Conservation (phyloP, 2,888 invertebrate species). For the Theretra japonica region DNA sequence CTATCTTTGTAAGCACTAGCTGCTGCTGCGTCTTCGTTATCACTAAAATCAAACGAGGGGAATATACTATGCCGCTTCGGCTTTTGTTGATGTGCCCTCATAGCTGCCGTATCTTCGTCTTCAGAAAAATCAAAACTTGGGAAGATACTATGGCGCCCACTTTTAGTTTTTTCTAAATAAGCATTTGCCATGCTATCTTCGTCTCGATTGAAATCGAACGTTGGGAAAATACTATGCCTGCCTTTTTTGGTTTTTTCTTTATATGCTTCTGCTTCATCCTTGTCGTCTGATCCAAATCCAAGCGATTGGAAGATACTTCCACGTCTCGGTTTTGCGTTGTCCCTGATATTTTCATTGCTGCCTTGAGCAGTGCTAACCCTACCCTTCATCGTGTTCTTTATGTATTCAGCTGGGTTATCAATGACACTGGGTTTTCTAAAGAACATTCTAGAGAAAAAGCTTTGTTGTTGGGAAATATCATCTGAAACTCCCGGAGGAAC, state of each 20-base stretch:
- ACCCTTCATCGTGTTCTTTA: slow-evolving; percentile 70
- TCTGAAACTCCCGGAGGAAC: slow-evolving; percentile 45
- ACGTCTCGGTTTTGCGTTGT: slow-evolving; percentile 59
- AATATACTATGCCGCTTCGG: slow-evolving; percentile 73
- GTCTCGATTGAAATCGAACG: slow-evolving; percentile 69
- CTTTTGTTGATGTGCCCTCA: slow-evolving; percentile 63
- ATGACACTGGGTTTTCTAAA: slow-evolving; percentile 65
- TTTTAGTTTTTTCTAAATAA: slow-evolving; percentile 67
- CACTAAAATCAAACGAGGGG: slow-evolving; percentile 72
- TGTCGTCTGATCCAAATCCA: slow-evolving; percentile 59
- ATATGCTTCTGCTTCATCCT: slow-evolving; percentile 63
- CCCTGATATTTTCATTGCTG: slow-evolving; percentile 56
- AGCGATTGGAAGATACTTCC: slow-evolving; percentile 73
- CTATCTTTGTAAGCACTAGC: slow-evolving; percentile 66
- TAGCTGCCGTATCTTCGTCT: slow-evolving; percentile 67
- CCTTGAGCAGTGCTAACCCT: slow-evolving; percentile 61
- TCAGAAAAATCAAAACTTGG: slow-evolving; percentile 75
- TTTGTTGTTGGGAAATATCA: slow-evolving; percentile 56
- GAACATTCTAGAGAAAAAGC: slow-evolving; percentile 65
- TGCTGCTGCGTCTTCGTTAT: slow-evolving; percentile 60
- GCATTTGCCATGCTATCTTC: slow-evolving; percentile 60
- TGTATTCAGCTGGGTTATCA: slow-evolving; percentile 68
- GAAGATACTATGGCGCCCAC: slow-evolving; percentile 70
- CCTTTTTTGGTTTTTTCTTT: slow-evolving; percentile 74
- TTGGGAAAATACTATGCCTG: slow-evolving; percentile 71